Percentiles rank a stretch among this genome's conserved stretches.
phyloP scores from a whole-genome alignment of 2,797 vertebrate genomes.

The Petrocephalus schoutedeni region DNA sequence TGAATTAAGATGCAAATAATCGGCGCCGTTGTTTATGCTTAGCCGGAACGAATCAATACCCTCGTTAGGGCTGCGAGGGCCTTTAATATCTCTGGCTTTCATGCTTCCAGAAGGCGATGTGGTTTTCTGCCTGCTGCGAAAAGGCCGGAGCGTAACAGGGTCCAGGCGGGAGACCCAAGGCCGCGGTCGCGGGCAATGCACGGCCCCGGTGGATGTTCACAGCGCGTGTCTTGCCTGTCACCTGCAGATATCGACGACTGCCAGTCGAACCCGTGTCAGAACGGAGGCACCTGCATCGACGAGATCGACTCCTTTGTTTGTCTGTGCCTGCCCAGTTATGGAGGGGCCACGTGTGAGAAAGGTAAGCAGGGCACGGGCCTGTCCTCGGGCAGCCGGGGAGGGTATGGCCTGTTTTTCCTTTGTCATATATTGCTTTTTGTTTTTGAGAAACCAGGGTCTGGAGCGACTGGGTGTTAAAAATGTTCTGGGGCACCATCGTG shows the following conservation, averaged over 20 bases:
- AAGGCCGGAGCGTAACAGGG: not conserved
- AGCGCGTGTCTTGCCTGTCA: not conserved
- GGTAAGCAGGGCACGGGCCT: slow-evolving; percentile 57
- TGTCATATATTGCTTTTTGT: not conserved
- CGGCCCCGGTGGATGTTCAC: not conserved
- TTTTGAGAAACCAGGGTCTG: not conserved
- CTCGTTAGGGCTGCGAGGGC: slow-evolving; percentile 35
- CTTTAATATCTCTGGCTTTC: not conserved
- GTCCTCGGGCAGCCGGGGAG: not conserved
- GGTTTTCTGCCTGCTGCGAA: not conserved
- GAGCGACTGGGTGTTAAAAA: not conserved
- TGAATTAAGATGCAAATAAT: slow-evolving; percentile 51
- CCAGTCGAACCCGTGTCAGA: slow-evolving; percentile 86
- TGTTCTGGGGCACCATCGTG: no score
- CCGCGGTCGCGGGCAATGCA: not conserved
- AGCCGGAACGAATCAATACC: slow-evolving; percentile 57
- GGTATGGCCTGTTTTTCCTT: not conserved
- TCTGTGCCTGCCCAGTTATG: slow-evolving; percentile 92
- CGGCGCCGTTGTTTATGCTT: slow-evolving; percentile 41
- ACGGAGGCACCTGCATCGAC: slow-evolving; percentile 92
- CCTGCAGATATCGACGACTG: slow-evolving; percentile 88
- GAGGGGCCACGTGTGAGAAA: slow-evolving; percentile 85
- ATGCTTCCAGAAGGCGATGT: not conserved
- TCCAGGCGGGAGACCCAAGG: not conserved
- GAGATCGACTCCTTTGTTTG: slow-evolving; percentile 87